Evolutionary conservation across 2,888 invertebrate genomes (phyloP), one percentile per base, ranked within the genome.

Genomic region (Iphiclides podalirius): DNA sequence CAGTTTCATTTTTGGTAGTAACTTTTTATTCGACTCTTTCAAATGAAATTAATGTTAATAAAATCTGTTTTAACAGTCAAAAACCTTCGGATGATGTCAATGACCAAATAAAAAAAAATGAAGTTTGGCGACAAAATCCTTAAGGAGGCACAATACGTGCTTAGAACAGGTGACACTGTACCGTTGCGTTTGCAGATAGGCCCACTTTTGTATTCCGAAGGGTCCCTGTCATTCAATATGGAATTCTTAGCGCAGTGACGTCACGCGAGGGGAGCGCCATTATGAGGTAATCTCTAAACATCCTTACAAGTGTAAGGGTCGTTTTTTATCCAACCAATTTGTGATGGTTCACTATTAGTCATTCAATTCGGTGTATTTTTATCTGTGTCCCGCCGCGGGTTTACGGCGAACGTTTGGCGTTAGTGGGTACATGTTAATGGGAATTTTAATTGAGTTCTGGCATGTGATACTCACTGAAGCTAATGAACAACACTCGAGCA

Each of bases 211-310:
- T 77, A 60, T 60, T 61, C 55, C 52, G 54, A 62, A 61, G 68
- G 70, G 65, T 60, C 66, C 61, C n/a, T n/a, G n/a, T n/a, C n/a
- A 64, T 67, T 47, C 46, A 68, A 67, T 74, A 61, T 66, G 61
- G n/a, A 62, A 64, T 62, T 65, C 65, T 66, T 68, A 64, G 61
- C 58, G 42, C 43, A 57, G 42, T 80, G 77, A 79, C 77, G 75
- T 81, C 79, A 60, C 58, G 31, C 53, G 57, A 62, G 34, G 38
- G 61, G 64, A 67, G 61, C 67, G 69, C 70, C 66, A 60, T 47
- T 52, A 76, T 82, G 81, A 82, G 72, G 79, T 80, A 80, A 82
- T 77, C 72, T 70, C 51, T 57, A n/a, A n/a, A n/a, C n/a, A 63
- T 65, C 60, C 53, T 60, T 58, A 66, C 51, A 70, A 65, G 53